Percentiles rank a stretch among this genome's conserved stretches.
These are phyloP conservation scores for Liposcelis brunnea DNA, from an alignment of 2,888 invertebrate genomes.

Conservation along the genomic window DNA sequence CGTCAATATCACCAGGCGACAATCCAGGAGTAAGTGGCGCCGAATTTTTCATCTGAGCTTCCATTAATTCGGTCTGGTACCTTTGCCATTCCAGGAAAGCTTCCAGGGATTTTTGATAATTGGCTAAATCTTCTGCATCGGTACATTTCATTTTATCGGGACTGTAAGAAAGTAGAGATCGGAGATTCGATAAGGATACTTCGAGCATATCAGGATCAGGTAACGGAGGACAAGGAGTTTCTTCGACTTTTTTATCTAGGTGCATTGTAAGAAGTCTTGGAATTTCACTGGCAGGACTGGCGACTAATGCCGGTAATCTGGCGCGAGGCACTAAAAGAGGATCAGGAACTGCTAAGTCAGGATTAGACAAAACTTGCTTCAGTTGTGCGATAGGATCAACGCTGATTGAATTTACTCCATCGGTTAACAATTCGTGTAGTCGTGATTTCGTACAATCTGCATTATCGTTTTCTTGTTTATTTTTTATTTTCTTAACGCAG, in stretches of 20 bases:
- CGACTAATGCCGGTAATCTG: slow-evolving; percentile 48
- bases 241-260: slow-evolving; percentile 1
- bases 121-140: slow-evolving; percentile 22
- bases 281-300: slow-evolving; percentile 57
- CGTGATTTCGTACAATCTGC: slow-evolving; percentile 23
- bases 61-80: slow-evolving; percentile 11
- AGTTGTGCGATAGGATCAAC: slow-evolving; percentile 49
- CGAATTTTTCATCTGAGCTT: slow-evolving; percentile 11
- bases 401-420: slow-evolving; percentile 19
- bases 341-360: slow-evolving; percentile 58
- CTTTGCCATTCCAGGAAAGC: slow-evolving; percentile 11
- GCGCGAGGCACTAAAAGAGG: slow-evolving; percentile 66
- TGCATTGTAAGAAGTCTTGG: slow-evolving; percentile 38
- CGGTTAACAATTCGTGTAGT: slow-evolving; percentile 28
- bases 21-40: slow-evolving; percentile 28
- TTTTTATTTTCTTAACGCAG: slow-evolving; percentile 13
- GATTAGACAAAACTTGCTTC: slow-evolving; percentile 44
- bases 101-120: slow-evolving; percentile 9
- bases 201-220: slow-evolving; percentile 58
- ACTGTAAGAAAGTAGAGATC: slow-evolving; percentile 24
- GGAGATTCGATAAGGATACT: slow-evolving; percentile 56
- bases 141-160: slow-evolving; percentile 35
- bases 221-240: slow-evolving; percentile 49
- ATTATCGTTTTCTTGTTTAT: slow-evolving; percentile 6
- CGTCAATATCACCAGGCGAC: slow-evolving; percentile 39